Base-by-base conservation (phyloP, 2,797 vertebrate genomes). In the Danionella dracula region DNA sequence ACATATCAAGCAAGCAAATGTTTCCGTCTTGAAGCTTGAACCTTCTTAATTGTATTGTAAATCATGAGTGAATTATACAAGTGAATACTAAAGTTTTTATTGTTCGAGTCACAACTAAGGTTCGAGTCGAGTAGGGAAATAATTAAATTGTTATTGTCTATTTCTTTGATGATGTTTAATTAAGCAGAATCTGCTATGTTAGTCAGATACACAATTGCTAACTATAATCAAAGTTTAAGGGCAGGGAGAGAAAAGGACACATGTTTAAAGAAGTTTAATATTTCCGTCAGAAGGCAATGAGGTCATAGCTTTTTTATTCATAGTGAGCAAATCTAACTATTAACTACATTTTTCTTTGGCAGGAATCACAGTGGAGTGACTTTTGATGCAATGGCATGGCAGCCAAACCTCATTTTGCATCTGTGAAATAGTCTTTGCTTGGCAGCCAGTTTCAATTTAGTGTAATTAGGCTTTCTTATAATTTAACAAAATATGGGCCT, bases 131-230 rank as follows among this genome's bases (percentile, higher is more conserved):
- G n/a, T n/a, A n/a, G n/a, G n/a, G n/a, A n/a, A n/a, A n/a, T n/a
- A n/a, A n/a, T n/a, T n/a, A n/a, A n/a, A n/a, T n/a, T n/a, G n/a
- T n/a, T n/a, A n/a, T n/a, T n/a, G n/a, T n/a, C n/a, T n/a, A n/a
- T 56, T 76, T 71, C 64, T 58, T 73, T 74, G 65, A 68, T 67
- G 71, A 63, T 57, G 57, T 69, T 73, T 71, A 79, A 81, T 77
- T 74, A 61, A 76, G 72, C 71, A 67, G 68, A 76, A 79, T 69
- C 37, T 76, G 77, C 37, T 35, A 53, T 72, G 61, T 79, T 58
- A 75, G 46, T 62, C 16, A 66, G 73, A 74, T 60, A 68, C 31
- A 44, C 60, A 44, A n/a, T n/a, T n/a, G n/a, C n/a, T n/a, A 54
- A 53, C 54, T 58, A 72, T 60, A 75, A 71, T 75, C 66, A 75